phyloP scores from a whole-genome alignment of 2,797 vertebrate genomes.

The Catamblyrhynchus diadema region DNA sequence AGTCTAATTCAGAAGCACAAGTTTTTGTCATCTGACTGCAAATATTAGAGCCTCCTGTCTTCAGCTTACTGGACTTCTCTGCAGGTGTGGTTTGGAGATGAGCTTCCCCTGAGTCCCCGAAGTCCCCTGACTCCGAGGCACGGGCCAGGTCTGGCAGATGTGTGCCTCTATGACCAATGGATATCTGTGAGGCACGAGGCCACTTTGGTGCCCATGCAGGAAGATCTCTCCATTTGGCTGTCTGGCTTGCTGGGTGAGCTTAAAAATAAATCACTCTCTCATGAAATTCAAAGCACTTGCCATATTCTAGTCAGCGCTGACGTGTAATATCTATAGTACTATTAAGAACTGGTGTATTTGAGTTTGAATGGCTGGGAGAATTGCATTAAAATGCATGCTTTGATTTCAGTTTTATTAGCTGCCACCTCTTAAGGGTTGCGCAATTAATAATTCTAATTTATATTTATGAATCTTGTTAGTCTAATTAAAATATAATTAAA shows the following conservation, averaged over 20 bases:
- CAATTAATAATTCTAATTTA: not conserved
- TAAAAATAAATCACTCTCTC: not conserved
- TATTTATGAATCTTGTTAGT: not conserved
- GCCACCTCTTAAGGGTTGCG: not conserved
- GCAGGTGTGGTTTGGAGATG: conserved; percentile 92
- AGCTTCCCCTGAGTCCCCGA: conserved; percentile 82
- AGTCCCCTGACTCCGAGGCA: conserved; percentile 84
- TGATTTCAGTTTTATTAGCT: not conserved
- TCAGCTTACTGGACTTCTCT: not conserved
- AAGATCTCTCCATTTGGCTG: conserved; percentile 95
- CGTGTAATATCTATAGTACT: not conserved
- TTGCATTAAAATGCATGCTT: not conserved
- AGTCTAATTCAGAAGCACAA: not conserved
- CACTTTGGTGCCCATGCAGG: conserved; percentile 93
- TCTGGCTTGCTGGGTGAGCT: conserved; percentile 87
- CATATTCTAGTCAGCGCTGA: not conserved
- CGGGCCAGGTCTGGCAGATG: conserved; percentile 89
- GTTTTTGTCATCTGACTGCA: not conserved
- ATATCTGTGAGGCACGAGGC: conserved; percentile 92
- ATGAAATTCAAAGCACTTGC: not conserved
- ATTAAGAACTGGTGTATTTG: not conserved
- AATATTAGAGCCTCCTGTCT: not conserved
- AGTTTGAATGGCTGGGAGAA: not conserved
- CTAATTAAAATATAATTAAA: not conserved
- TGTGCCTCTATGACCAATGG: conserved; percentile 95